Percentiles rank a stretch among this genome's conserved stretches.
Evolutionary conservation across 2,797 vertebrate genomes (phyloP).

Genomic region (Acrossocheilus fasciatus): DNA sequence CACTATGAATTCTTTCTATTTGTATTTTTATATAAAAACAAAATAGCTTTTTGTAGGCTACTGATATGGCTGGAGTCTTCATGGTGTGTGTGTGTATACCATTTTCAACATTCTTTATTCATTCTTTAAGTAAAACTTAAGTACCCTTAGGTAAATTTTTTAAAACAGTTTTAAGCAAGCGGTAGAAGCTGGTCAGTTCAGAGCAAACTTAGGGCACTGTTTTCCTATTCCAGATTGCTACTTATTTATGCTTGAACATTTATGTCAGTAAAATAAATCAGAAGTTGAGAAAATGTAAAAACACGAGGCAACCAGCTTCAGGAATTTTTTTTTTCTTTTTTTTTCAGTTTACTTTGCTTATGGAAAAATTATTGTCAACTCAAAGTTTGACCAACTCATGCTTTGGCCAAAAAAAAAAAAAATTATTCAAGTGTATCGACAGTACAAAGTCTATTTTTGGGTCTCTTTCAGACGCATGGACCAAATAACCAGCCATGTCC

Average conservation of each 20-base stretch:
- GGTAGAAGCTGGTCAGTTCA: not conserved
- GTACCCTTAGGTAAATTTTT: not conserved
- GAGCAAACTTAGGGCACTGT: not conserved
- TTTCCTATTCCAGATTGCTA: not conserved
- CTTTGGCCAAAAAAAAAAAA: not conserved
- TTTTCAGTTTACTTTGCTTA: no score
- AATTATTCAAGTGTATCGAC: not conserved
- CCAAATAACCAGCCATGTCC: slow-evolving; percentile 52
- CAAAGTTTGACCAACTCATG: not conserved
- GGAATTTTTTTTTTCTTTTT: no score
- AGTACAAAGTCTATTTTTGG: not conserved
- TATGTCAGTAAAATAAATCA: not conserved
- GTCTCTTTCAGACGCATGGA: slow-evolving; percentile 63
- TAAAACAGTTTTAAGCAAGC: not conserved
- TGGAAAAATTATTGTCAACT: no score
- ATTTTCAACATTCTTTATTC: not conserved
- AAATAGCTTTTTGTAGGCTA: not conserved
- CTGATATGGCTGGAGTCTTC: not conserved
- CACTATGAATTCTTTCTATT: not conserved
- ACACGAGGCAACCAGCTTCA: not conserved
- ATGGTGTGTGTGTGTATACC: not conserved
- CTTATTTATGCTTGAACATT: not conserved
- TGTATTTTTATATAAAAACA: not conserved
- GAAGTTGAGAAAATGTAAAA: no score
- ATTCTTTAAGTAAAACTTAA: not conserved